A percentile compares a stretch with the other conserved stretches of the same genome.
These are phyloP conservation scores for Oplegnathus fasciatus DNA, from an alignment of 2,113 vertebrate genomes.

Conservation along the genomic window DNA sequence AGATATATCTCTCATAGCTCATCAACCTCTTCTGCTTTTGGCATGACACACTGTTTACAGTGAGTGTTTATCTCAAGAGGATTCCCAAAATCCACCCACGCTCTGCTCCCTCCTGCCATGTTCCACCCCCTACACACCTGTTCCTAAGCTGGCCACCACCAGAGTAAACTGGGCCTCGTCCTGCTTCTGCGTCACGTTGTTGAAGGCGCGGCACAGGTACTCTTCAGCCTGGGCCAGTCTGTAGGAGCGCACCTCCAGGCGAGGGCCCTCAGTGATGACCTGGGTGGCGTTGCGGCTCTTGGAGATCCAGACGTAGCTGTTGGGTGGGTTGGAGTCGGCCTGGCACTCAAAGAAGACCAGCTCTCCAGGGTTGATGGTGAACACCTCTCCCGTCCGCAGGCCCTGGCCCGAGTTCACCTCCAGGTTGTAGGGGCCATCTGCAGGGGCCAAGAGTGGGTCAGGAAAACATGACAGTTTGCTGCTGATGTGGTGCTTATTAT, in stretches of 20 bases:
- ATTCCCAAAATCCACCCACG: constrained; percentile 66
- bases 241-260: constrained; percentile 88
- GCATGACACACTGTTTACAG: constrained; percentile 51
- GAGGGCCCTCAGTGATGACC: constrained; percentile 89
- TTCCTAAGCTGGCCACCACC: constrained; percentile 89
- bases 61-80: constrained; percentile 56
- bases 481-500: neutral
- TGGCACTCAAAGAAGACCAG: constrained; percentile 91
- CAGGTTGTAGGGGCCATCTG: constrained; percentile 97
- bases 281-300: constrained; percentile 87
- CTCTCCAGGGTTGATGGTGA: constrained; percentile 92
- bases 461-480: constrained; percentile 32
- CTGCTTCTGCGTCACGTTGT: constrained; percentile 91
- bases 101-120: constrained; percentile 26
- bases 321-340: constrained; percentile 96
- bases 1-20: constrained; percentile 15
- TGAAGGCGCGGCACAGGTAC: constrained; percentile 93
- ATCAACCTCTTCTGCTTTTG: constrained; percentile 58
- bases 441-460: neutral
- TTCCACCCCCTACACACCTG: constrained; percentile 77
- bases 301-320: constrained; percentile 92
- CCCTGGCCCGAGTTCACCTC: constrained; percentile 92
- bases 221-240: constrained; percentile 86
- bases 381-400: constrained; percentile 89
- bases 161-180: constrained; percentile 92